Conservation (phyloP, 2,888 invertebrate genomes). For the Pyrocoelia pectoralis region DNA sequence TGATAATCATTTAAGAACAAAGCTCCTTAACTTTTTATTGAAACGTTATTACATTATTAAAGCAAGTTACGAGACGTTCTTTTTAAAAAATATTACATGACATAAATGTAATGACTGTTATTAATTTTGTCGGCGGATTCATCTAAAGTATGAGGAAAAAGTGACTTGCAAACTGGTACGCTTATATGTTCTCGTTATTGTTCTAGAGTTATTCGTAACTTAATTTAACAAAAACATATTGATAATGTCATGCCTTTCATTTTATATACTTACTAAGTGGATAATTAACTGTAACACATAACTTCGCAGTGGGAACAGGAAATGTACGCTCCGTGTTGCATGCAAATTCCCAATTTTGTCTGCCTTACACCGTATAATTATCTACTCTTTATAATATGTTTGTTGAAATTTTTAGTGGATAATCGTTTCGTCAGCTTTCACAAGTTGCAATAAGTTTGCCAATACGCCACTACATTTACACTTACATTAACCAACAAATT, state of each 20-base stretch:
- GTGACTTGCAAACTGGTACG: slow-evolving; percentile 1
- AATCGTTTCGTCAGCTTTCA: no score
- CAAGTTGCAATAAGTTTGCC: no score
- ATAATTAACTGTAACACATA: background rate
- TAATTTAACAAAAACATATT: background rate
- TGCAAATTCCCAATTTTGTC: no score
- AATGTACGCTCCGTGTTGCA: no score
- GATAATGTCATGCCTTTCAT: background rate
- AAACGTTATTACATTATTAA: slow-evolving; percentile 23
- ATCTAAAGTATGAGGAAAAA: background rate
- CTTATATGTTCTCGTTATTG: background rate
- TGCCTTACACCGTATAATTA: no score
- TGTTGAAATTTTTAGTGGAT: no score
- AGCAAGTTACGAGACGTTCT: background rate
- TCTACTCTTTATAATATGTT: no score
- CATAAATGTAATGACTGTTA: slow-evolving; percentile 1
- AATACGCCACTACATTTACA: no score
- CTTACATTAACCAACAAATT: no score
- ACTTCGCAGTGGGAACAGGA: no score
- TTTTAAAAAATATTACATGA: background rate
- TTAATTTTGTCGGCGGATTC: background rate
- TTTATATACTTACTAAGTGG: background rate
- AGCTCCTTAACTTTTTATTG: slow-evolving; percentile 22
- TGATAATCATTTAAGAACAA: slow-evolving; percentile 20
- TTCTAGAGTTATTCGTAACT: background rate